phyloP scores from a whole-genome alignment of 2,888 invertebrate species.

The Branchipolynoe longqiensis region DNA sequence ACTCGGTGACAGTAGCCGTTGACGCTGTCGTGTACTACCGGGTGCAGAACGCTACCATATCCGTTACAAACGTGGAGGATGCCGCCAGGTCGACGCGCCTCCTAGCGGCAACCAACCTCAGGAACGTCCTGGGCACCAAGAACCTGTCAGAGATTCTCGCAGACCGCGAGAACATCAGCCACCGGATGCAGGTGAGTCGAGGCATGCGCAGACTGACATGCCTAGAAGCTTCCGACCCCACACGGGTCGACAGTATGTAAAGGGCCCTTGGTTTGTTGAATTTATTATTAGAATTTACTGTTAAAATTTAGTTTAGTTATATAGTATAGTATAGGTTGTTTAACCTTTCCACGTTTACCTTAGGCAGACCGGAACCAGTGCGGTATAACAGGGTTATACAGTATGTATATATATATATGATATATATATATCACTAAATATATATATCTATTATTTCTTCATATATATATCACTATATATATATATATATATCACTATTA shows the following conservation, averaged over 20 bases:
- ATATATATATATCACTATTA: too few species aligned
- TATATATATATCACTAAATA: too few species aligned
- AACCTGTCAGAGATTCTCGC: slow-evolving; percentile 77
- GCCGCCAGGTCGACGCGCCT: slow-evolving; percentile 78
- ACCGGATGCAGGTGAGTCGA: slow-evolving; percentile 72
- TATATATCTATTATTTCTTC: too few species aligned
- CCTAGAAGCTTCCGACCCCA: not conserved
- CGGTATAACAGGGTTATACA: not conserved
- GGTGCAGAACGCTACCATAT: slow-evolving; percentile 68
- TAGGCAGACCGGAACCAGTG: not conserved
- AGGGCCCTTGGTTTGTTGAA: not conserved
- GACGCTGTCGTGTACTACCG: slow-evolving; percentile 72
- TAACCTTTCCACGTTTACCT: not conserved
- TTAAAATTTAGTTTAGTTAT: not conserved
- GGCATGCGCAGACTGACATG: too few species aligned
- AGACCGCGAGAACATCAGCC: slow-evolving; percentile 78
- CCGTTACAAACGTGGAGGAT: slow-evolving; percentile 77
- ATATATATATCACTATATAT: too few species aligned
- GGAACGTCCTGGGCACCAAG: slow-evolving; percentile 74
- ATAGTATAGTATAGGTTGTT: not conserved
- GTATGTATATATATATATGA: too few species aligned
- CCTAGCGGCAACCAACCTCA: slow-evolving; percentile 77
- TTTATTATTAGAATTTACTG: not conserved
- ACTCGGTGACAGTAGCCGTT: slow-evolving; percentile 79
- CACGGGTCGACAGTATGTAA: not conserved